Evolutionary conservation across 1,140 invertebrate species (phyloP).

Genomic region (Argopecten irradians): DNA sequence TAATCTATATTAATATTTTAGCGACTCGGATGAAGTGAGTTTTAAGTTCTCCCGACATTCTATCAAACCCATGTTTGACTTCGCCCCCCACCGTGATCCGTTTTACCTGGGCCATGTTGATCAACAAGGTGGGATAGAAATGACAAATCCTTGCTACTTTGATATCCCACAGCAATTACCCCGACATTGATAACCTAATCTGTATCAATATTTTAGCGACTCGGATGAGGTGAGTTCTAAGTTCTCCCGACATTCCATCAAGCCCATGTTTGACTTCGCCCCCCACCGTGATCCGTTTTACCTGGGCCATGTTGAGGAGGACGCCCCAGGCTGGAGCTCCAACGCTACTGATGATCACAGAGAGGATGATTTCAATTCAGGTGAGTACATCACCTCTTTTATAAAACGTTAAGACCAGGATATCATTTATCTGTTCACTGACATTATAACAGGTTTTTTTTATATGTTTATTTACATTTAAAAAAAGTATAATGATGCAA

Average conservation of each 20-base stretch:
- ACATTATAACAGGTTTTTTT: too few species aligned
- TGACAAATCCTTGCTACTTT: too few species aligned
- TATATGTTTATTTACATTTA: too few species aligned
- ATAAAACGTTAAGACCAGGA: too few species aligned
- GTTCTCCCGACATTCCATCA: conserved; percentile 9
- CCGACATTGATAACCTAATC: too few species aligned
- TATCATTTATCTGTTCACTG: too few species aligned
- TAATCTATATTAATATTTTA: neutral
- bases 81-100: neutral
- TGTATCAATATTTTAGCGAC: neutral
- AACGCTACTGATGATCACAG: neutral
- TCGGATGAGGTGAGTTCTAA: neutral
- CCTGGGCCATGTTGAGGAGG: neutral
- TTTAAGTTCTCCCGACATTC: neutral
- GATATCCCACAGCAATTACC: too few species aligned
- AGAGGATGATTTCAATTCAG: neutral
- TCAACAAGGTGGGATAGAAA: too few species aligned
- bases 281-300: neutral
- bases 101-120: neutral
- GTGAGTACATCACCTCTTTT: neutral
- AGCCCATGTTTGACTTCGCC: neutral
- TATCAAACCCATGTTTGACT: neutral
- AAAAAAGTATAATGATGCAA: too few species aligned
- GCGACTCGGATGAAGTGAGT: neutral
- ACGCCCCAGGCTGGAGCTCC: neutral